These are phyloP conservation scores for Hedychridium roseum DNA, from an alignment of 2,888 invertebrate genomes.

Conservation along the genomic window DNA sequence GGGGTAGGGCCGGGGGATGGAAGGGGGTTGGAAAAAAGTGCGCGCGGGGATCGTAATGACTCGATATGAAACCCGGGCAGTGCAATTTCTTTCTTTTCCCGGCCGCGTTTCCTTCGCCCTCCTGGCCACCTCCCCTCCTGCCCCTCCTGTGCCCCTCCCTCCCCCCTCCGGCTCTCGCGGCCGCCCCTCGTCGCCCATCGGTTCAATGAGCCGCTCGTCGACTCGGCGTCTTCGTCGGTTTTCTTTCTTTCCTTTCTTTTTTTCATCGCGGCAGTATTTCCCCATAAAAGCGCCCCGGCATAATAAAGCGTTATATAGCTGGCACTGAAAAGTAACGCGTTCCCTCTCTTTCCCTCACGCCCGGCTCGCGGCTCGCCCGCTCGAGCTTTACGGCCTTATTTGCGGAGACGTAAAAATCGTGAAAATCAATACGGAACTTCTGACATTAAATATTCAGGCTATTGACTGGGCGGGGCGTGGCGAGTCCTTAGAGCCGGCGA, in stretches of 20 bases:
- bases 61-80: conserved; percentile 49
- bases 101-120: conserved; percentile 34
- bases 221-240: conserved; percentile 47
- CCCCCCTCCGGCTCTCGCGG: conserved; percentile 21
- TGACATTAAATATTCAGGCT: conserved; percentile 63
- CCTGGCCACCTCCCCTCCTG: background rate
- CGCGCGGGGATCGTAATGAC: conserved; percentile 49
- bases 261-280: conserved; percentile 56
- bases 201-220: conserved; percentile 38
- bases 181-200: no score
- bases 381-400: conserved; percentile 60
- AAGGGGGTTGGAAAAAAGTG: conserved; percentile 13
- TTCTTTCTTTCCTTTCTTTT: no score
- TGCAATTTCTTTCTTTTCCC: conserved; percentile 47
- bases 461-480: conserved; percentile 58
- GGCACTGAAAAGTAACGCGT: conserved; percentile 61
- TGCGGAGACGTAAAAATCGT: conserved; percentile 63
- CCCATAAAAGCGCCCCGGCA: conserved; percentile 59
- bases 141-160: no score
- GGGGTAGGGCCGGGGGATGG: background rate
- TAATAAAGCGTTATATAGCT: conserved; percentile 63
- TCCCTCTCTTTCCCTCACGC: conserved; percentile 27
- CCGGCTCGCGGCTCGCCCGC: conserved; percentile 3
- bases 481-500: conserved; percentile 35
- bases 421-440: conserved; percentile 64